Base-by-base conservation (phyloP, 2,888 invertebrate genomes). In the Chymomyza caudatula region DNA sequence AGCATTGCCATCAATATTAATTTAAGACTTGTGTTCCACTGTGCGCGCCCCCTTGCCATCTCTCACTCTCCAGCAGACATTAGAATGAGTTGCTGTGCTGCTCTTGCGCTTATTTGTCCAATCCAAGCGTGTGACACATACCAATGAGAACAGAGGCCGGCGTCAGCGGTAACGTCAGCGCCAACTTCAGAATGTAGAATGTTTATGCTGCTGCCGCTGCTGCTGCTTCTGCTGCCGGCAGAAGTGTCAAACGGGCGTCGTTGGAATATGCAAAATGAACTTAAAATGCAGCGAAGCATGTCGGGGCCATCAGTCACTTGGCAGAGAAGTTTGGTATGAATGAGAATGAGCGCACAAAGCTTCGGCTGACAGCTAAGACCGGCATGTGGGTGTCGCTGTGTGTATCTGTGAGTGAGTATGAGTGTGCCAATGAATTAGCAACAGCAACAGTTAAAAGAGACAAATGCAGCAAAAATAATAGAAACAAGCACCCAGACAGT, bases 271-370 rank as follows among this genome's bases (percentile, higher is more conserved):
- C 79, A 78, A 79, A 67, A 69, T 87, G 86, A 87, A 87, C 87
- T 86, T 87, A 87, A 87, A 86, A 87, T 87, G 85, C 85, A 86
- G 73, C 84, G 77, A 82, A 85, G 86, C 86, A 86, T 86, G 76
- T 83, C 75, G 73, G 78, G 78, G 76, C 83, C 81, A 81, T 77
- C 80, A 78, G 77, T 78, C 77, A 77, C 61, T 23, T 52, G 52
- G 74, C 76, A 77, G 76, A n/a, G 62, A 74, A 73, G 73, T 82
- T 79, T 76, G 82, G 76, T 76, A 80, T 79, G 79, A 81, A 81
- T 81, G 79, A 74, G 74, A 79, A 81, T 79, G 77, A 79, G 81
- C 49, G 60, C 71, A 64, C 47, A 23, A 44, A 51, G 69, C 23
- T 52, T 49, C 15, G 49, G 13, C n/a, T 49, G 49, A 4, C 49